A percentile compares a stretch with the other conserved stretches of the same genome.
phyloP scores from a whole-genome alignment of 2,888 invertebrate species.

The Drosophila niveifrons region DNA sequence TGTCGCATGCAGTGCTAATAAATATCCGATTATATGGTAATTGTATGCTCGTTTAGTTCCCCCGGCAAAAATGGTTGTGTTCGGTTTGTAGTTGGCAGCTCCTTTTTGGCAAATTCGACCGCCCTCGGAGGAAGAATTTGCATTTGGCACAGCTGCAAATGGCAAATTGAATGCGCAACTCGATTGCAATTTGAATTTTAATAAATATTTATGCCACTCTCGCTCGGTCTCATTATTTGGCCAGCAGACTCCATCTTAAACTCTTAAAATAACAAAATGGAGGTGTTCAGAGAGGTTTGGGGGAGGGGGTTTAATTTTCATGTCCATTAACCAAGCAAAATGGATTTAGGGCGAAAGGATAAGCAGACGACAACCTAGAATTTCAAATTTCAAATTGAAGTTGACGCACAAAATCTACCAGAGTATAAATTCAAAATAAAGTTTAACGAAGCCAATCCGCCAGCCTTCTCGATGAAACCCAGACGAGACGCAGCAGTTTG shows the following conservation, averaged over 20 bases:
- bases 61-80: conserved; percentile 1
- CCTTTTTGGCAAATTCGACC: conserved; percentile 16
- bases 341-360: conserved; percentile 73
- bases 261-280: conserved; percentile 53
- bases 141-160: conserved; percentile 76
- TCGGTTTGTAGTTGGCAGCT: conserved; percentile 36
- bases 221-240: conserved; percentile 14
- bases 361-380: conserved; percentile 59
- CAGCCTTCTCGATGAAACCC: conserved; percentile 1
- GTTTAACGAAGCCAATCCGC: conserved; percentile 80
- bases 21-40: conserved; percentile 79
- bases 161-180: conserved; percentile 33
- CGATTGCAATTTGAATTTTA: conserved; percentile 46
- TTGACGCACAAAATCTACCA: conserved; percentile 47
- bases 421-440: conserved; percentile 78
- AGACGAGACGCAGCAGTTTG: conserved; percentile 25
- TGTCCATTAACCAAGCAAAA: conserved; percentile 82
- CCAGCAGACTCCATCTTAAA: conserved; percentile 13
- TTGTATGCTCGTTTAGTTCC: conserved; percentile 47
- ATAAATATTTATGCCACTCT: conserved; percentile 61
- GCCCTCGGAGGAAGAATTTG: conserved; percentile 51
- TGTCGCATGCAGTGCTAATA: conserved; percentile 77
- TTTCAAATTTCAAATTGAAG: conserved; percentile 67
- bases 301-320: conserved; percentile 76
- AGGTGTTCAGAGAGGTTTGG: conserved; percentile 2